A percentile compares a stretch with the other conserved stretches of the same genome.
These are phyloP conservation scores for Crepidodera aurea DNA, from an alignment of 2,888 invertebrate species.

Conservation along the genomic window DNA sequence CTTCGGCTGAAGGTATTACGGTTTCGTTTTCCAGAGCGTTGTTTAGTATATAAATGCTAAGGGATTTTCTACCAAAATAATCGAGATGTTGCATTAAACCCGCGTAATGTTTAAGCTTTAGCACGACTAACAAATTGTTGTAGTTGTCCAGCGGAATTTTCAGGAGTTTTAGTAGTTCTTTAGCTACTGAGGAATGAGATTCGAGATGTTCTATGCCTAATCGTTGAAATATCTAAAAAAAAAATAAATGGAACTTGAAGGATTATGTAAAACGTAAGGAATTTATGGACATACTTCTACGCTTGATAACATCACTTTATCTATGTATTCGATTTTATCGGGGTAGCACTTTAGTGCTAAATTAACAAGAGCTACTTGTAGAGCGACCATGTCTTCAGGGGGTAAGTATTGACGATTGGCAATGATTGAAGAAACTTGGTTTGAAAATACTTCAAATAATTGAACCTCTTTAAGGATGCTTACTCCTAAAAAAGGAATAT, in stretches of 20 bases:
- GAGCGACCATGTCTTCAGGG: constrained; percentile 91
- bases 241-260: neutral
- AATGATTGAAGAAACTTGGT: constrained; percentile 95
- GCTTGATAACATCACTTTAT: constrained; percentile 92
- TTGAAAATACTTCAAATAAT: constrained; percentile 97
- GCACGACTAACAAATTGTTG: constrained; percentile 87
- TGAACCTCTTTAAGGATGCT: constrained; percentile 75
- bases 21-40: constrained; percentile 93
- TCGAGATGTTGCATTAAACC: constrained; percentile 78
- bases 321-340: constrained; percentile 92
- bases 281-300: constrained; percentile 68
- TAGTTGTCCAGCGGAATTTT: constrained; percentile 96
- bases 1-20: constrained; percentile 83
- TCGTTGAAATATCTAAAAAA: constrained; percentile 75
- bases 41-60: constrained; percentile 88
- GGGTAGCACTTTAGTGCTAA: constrained; percentile 97
- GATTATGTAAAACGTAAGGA: neutral
- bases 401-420: constrained; percentile 94
- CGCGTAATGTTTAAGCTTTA: constrained; percentile 87
- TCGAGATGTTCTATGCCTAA: constrained; percentile 84
- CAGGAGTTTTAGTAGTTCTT: constrained; percentile 90
- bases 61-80: constrained; percentile 82
- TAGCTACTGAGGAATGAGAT: constrained; percentile 84
- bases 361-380: constrained; percentile 94
- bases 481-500: constrained; percentile 41